Evolutionary conservation across 2,797 vertebrate species (phyloP), one percentile per base, ranked within the genome.

Genomic region (Borostomias antarcticus): DNA sequence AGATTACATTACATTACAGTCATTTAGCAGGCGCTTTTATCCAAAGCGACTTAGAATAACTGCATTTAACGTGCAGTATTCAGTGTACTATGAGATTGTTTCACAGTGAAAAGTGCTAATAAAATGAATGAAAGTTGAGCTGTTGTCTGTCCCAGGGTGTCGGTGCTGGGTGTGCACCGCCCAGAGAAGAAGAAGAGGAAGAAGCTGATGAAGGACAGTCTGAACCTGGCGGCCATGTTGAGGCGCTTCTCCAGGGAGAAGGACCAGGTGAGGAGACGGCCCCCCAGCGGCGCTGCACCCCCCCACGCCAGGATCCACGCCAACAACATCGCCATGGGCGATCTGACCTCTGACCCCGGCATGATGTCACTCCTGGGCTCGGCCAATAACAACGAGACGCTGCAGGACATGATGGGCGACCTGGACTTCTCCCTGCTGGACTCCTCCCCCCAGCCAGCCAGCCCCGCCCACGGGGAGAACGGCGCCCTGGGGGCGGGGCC

Each of bases 151-250:
- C 17, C 0, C 87, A 98, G 96, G 70, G 95, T 95, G 76, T 89
- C 92, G 56, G 86, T 93, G 77, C 93, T 99, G 76, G 96, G 94
- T 80, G 90, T 94, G 71, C 93, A 96, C 76, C 96, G 97, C 8
- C 95, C 96, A n/a, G 96, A 99, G 69, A 99, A 99, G 88, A 93
- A 94, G 48, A 98, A 98, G 92, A 94, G 96, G 88, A 99, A 98
- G 90, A 97, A 96, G 81, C 85, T 97, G 59, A 97, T 96, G 89
- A 98, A 97, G 86, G 96, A 98, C 58, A 95, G 96, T 0, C 79
- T 97, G 62, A 93, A 94, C 75, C 84, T 99, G 78, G 95, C 96
- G 73, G 96, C 96, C 89, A 98, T 99, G 95, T 86, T 99, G 71
- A 91, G 94, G 9, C 96, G 98, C 87, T 98, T 98, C 90, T 94